Base-by-base conservation (phyloP, 2,113 vertebrate species). In the Noctilio leporinus region DNA sequence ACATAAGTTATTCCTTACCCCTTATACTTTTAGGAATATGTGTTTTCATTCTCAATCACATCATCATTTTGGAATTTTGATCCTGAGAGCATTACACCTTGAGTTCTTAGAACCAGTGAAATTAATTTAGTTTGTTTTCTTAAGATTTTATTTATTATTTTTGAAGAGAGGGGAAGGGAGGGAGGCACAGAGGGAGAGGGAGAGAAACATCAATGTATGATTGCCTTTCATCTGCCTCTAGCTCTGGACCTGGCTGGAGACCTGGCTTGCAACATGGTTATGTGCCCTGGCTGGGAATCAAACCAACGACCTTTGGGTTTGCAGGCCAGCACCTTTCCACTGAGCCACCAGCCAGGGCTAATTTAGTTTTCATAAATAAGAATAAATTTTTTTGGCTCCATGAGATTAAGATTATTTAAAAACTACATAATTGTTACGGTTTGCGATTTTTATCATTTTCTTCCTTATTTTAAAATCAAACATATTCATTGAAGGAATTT, bases 401-500 rank as follows among this genome's bases (percentile, higher is more conserved):
- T 26, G n/a, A 62, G 38, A 84, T 87, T 87, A 65, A 95, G 45
- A 81, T 83, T 78, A 75, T 92, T 78, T 85, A 45, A 94, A 93
- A 93, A 90, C n/a, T 86, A 53, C 2, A 20, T 76, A 65, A 92
- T 78, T 84, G 20, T 77, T 73, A 67, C 33, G 28, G 45, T 57
- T 87, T 82, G 24, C 24, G n/a, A 92, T 69, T 95, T 93, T 89
- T 72, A 89, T 62, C 59, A 26, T 65, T 92, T 85, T 86, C 77
- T 88, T 73, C 17, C 55, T 92, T 86, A 57, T 84, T 88, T 81
- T 7, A 95, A 93, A 96, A 91, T 30, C 26, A 83, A 92, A 92
- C 28, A 49, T 80, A 24, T 80, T 91, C 17, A 28, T 30, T 73
- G 87, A 93, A 77, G 53, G n/a, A 59, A 88, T 67, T 85, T 91